Base-by-base conservation (phyloP, 2,113 vertebrate species). In the Tichodroma muraria region DNA sequence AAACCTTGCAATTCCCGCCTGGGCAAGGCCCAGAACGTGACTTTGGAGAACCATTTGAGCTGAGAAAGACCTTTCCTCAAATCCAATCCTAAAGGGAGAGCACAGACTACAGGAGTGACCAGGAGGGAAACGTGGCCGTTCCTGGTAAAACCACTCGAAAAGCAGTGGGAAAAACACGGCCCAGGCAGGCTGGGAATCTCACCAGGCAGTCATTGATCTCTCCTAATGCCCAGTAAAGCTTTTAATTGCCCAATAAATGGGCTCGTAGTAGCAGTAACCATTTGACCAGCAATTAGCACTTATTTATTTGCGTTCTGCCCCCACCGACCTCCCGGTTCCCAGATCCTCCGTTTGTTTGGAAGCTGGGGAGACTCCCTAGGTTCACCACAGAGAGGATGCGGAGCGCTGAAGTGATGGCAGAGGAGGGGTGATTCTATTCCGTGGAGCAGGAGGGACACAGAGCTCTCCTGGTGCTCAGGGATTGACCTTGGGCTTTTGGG, bases 241-340 rank as follows among this genome's bases (percentile, higher is more conserved):
- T 47, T 97, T 98, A 98, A 98, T 97, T 97, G 97, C 97, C 97
- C 98, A 97, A 96, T 98, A 98, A 98, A 98, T 95, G 95, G 28
- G 8, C 90, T 37, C 93, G 15, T 94, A n/a, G 65, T 35, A 44
- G 15, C 94, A n/a, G 65, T 35, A 44, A 89, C 96, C 6, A 19
- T 22, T 35, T 25, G 71, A 66, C 21, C 70, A 73, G 97, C 97
- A 97, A 98, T 98, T 98, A 98, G 88, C 96, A 69, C 96, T 92
- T 94, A 80, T 85, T 97, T 97, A 97, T 97, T 97, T 95, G 96
- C 88, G 44, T 94, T 57, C 76, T 97, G 89, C 82, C 85, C 91
- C 35, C 81, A 22, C 91, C 31, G 2, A 23, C 65, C 78, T 45
- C 84, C 47, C 1, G 4, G 50, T 35, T 37, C n/a, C n/a, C n/a